phyloP scores from a whole-genome alignment of 2,888 invertebrate species.

The Epistrophe eligans region DNA sequence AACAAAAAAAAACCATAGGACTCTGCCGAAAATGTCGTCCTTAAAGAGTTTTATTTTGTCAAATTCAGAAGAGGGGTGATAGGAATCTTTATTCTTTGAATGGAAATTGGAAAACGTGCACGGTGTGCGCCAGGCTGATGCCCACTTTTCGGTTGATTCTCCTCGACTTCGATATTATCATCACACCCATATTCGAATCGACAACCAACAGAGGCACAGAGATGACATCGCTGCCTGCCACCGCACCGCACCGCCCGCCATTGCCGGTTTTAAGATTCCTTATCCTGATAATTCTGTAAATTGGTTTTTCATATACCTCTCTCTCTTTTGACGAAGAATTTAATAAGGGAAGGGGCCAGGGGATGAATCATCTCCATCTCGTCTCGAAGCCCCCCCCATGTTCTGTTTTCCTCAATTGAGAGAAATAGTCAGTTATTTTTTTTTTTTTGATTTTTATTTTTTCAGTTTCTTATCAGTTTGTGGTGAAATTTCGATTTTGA shows the following conservation, averaged over 20 bases:
- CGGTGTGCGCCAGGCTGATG: constrained; percentile 56
- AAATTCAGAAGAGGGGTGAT: constrained; percentile 56
- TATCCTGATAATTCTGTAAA: constrained; percentile 72
- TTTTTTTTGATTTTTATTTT: too few species aligned
- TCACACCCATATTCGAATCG: constrained; percentile 46
- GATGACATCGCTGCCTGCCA: constrained; percentile 51
- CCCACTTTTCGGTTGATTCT: constrained; percentile 55
- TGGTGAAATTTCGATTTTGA: constrained; percentile 75
- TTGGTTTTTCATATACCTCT: constrained; percentile 74
- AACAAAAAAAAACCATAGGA: constrained; percentile 1
- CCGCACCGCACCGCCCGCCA: constrained; percentile 6
- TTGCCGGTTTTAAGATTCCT: constrained; percentile 64
- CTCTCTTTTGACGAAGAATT: not conserved
- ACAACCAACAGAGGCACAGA: constrained; percentile 16
- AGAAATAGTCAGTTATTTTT: constrained; percentile 27
- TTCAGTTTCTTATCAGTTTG: constrained; percentile 62
- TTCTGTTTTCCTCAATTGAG: constrained; percentile 22
- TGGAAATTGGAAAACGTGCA: constrained; percentile 76
- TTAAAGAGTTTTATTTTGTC: constrained; percentile 40
- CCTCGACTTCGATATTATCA: constrained; percentile 46
- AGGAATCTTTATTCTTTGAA: constrained; percentile 72
- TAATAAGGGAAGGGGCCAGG: not conserved
- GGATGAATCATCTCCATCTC: constrained; percentile 28
- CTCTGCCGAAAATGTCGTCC: constrained; percentile 45
- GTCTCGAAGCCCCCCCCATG: not conserved